A percentile compares a stretch with the other conserved stretches of the same genome.
Evolutionary conservation across 2,888 invertebrate species (phyloP).

Genomic region (Tupiocoris notatus): DNA sequence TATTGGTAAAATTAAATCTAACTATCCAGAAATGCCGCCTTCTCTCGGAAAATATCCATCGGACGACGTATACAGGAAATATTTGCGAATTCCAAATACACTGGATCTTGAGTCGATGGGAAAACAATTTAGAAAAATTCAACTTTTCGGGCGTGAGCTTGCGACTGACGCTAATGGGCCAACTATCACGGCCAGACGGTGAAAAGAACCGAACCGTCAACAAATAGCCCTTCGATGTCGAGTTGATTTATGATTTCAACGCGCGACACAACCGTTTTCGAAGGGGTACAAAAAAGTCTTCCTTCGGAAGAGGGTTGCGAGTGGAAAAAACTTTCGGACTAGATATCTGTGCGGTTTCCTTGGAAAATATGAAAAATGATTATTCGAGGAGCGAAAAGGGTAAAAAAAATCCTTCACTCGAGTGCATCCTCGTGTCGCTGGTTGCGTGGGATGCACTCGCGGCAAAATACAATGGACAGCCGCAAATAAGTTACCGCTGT

Average conservation of each 20-base stretch:
- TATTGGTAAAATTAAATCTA: too few species aligned
- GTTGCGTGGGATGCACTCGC: too few species aligned
- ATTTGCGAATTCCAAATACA: neutral
- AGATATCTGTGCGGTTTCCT: conserved; percentile 28
- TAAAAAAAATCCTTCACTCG: conserved; percentile 14
- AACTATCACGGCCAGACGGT: conserved; percentile 28
- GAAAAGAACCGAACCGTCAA: conserved; percentile 8
- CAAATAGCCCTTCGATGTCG: conserved; percentile 32
- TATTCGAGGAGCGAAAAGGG: conserved; percentile 10
- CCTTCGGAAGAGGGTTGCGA: too few species aligned
- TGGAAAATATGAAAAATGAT: conserved; percentile 30
- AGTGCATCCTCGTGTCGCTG: conserved; percentile 33
- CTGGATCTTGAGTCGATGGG: neutral
- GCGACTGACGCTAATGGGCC: conserved; percentile 33
- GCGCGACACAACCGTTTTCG: conserved; percentile 3
- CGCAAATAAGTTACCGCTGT: neutral
- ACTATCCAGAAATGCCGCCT: too few species aligned
- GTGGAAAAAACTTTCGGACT: conserved; percentile 1
- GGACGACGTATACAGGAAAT: too few species aligned
- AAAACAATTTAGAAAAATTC: conserved; percentile 8
- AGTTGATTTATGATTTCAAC: conserved; percentile 34
- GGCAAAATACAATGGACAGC: conserved; percentile 26
- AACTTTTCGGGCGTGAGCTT: conserved; percentile 19
- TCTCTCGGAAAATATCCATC: too few species aligned
- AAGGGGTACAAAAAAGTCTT: neutral